phyloP scores from a whole-genome alignment of 2,797 vertebrate genomes.

The Parambassis ranga region DNA sequence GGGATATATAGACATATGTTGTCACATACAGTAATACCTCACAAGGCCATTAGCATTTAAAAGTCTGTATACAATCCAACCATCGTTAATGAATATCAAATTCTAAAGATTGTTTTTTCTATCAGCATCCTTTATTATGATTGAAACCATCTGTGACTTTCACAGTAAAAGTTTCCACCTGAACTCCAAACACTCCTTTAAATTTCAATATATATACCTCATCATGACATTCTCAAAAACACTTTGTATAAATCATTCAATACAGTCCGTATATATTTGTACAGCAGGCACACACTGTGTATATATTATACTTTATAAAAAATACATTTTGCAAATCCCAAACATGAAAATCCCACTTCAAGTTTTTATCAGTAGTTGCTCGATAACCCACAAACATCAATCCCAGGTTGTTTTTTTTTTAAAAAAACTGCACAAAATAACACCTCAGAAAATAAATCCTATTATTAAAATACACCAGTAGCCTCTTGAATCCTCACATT shows the following conservation, averaged over 20 bases:
- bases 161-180: slow-evolving; percentile 63
- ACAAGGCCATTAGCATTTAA: too few species aligned
- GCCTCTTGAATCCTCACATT: slow-evolving; percentile 4
- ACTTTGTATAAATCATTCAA: slow-evolving; percentile 55
- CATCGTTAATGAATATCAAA: too few species aligned
- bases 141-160: slow-evolving; percentile 67
- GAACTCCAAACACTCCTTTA: slow-evolving; percentile 34
- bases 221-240: slow-evolving; percentile 58
- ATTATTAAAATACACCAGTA: slow-evolving; percentile 16
- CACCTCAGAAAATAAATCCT: slow-evolving; percentile 36
- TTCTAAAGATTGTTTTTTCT: too few species aligned
- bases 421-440: slow-evolving; percentile 27
- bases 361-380: slow-evolving; percentile 60
- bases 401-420: neutral
- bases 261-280: slow-evolving; percentile 43
- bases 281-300: slow-evolving; percentile 58
- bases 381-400: slow-evolving; percentile 37
- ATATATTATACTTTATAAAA: slow-evolving; percentile 64
- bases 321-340: slow-evolving; percentile 45
- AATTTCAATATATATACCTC: slow-evolving; percentile 52
- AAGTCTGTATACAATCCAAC: too few species aligned
- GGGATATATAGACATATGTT: too few species aligned
- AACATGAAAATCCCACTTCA: slow-evolving; percentile 64
- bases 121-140: slow-evolving; percentile 51
- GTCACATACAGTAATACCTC: too few species aligned